Percentiles rank a stretch among this genome's conserved stretches.
These are phyloP conservation scores for Netelia melanura DNA, from an alignment of 2,888 invertebrate species.

Conservation along the genomic window DNA sequence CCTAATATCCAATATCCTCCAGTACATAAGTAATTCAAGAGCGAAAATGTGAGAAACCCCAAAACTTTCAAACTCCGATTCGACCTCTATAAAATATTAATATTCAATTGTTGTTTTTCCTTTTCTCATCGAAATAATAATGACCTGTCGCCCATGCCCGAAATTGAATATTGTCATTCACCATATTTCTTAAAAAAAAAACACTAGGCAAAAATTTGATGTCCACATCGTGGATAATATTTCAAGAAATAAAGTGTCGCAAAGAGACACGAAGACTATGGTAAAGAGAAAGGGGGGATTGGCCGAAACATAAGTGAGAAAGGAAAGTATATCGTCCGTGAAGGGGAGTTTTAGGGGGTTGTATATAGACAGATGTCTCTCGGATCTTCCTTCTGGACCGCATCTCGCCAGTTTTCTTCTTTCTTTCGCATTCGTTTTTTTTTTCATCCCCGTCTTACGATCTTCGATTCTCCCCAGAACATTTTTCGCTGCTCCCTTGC, in stretches of 20 bases:
- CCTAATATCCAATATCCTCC: too few relatives aligned
- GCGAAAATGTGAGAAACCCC: too few relatives aligned
- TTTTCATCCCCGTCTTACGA: constrained; percentile 23
- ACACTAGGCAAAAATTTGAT: too few relatives aligned
- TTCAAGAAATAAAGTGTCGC: background rate
- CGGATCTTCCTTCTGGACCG: constrained; percentile 11
- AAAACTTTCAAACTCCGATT: too few relatives aligned
- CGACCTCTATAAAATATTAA: too few relatives aligned
- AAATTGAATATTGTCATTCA: too few relatives aligned
- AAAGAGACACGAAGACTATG: background rate
- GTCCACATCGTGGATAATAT: too few relatives aligned
- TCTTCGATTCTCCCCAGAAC: constrained; percentile 5
- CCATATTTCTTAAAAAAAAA: too few relatives aligned
- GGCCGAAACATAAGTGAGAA: background rate
- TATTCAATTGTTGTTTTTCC: too few relatives aligned
- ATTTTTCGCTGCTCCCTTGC: constrained; percentile 34
- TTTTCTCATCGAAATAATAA: too few relatives aligned
- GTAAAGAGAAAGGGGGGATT: background rate
- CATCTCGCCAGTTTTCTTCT: constrained; percentile 12
- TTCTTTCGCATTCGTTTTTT: constrained; percentile 20
- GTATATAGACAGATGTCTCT: constrained; percentile 20
- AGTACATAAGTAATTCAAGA: too few relatives aligned
- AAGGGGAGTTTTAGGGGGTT: constrained; percentile 18
- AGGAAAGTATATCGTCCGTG: background rate
- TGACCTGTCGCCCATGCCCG: too few relatives aligned